These are phyloP conservation scores for Gulo gulo DNA, from an alignment of 2,113 vertebrate species.

Conservation along the genomic window DNA sequence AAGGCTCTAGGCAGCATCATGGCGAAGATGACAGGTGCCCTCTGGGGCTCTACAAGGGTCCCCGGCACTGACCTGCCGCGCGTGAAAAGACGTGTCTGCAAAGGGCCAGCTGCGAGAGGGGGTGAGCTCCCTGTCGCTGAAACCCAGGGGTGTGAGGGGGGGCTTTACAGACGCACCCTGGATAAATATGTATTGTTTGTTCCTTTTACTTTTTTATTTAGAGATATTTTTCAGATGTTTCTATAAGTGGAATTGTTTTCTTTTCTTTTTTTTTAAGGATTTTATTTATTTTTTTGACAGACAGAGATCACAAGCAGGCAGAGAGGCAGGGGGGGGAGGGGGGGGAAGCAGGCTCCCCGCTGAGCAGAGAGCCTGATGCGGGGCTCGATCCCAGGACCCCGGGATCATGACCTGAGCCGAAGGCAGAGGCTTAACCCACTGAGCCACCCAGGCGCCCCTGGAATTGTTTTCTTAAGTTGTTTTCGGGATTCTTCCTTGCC, in stretches of 20 bases:
- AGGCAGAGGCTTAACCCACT: no score
- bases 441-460: not conserved
- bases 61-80: not conserved
- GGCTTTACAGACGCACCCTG: not conserved
- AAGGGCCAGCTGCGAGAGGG: rapidly evolving
- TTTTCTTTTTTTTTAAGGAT: no score
- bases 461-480: not conserved
- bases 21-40: not conserved
- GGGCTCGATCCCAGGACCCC: no score
- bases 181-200: not conserved
- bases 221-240: not conserved
- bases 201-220: not conserved
- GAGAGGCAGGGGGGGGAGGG: no score
- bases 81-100: rapidly evolving
- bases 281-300: no score
- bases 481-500: not conserved
- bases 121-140: no score
- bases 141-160: not conserved
- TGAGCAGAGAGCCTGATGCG: no score
- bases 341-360: no score
- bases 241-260: not conserved
- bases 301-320: no score
- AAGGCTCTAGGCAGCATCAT: rapidly evolving
- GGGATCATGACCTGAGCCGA: no score
- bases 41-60: not conserved